These are phyloP conservation scores for Psilopsiagon aurifrons DNA, from an alignment of 2,113 vertebrate species.

Conservation along the genomic window DNA sequence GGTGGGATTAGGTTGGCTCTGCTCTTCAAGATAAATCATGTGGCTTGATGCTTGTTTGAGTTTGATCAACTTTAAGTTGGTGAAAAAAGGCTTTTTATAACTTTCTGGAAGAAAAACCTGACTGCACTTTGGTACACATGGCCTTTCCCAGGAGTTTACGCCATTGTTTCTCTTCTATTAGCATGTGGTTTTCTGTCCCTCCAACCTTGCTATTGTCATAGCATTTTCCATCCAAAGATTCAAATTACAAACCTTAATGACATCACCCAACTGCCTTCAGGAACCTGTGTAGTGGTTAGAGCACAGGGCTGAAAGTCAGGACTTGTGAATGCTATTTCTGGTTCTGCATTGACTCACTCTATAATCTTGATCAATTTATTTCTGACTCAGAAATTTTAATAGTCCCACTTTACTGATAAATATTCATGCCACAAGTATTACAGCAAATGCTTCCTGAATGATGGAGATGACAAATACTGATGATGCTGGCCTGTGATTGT, in stretches of 20 bases:
- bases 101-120: background rate
- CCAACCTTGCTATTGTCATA: background rate
- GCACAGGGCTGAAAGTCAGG: conserved; percentile 33
- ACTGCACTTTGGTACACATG: background rate
- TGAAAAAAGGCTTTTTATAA: background rate
- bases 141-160: background rate
- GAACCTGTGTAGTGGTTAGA: background rate
- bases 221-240: background rate
- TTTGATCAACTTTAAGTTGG: background rate
- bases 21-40: background rate
- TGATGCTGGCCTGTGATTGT: background rate
- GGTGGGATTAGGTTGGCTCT: background rate
- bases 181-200: background rate
- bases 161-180: background rate
- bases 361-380: conserved; percentile 61
- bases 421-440: conserved; percentile 42
- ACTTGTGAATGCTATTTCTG: conserved; percentile 61
- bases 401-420: conserved; percentile 54
- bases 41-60: background rate
- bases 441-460: conserved; percentile 5
- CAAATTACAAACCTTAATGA: conserved; percentile 18
- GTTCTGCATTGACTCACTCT: conserved; percentile 45
- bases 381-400: conserved; percentile 61
- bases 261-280: background rate
- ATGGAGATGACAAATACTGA: conserved; percentile 6